Conservation (phyloP, 2,797 vertebrate genomes). For the Argyrosomus regius region DNA sequence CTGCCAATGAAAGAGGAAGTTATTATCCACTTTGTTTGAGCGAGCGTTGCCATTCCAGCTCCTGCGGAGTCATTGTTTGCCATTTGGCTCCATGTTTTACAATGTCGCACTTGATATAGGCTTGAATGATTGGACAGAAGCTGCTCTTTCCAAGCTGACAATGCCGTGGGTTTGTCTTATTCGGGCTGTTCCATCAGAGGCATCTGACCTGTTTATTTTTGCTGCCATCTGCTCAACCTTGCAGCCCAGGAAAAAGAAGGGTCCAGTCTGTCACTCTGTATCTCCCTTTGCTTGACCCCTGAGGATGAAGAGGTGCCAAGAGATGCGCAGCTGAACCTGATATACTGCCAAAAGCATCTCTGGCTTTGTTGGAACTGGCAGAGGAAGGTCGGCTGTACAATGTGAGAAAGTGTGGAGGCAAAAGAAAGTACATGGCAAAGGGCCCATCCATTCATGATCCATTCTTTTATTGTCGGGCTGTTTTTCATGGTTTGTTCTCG, state of each 20-base stretch:
- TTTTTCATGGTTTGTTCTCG: background rate
- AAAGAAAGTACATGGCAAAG: slow-evolving; percentile 3
- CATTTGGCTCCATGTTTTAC: slow-evolving; percentile 51
- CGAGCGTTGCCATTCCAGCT: slow-evolving; percentile 42
- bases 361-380: slow-evolving; percentile 34
- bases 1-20: slow-evolving; percentile 55
- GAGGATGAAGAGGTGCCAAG: slow-evolving; percentile 51
- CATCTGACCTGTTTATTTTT: slow-evolving; percentile 60
- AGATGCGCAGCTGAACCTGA: slow-evolving; percentile 45
- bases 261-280: slow-evolving; percentile 14
- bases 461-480: background rate
- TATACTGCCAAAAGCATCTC: slow-evolving; percentile 37
- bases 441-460: background rate
- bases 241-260: slow-evolving; percentile 44
- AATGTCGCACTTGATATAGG: slow-evolving; percentile 30
- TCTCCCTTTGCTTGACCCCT: slow-evolving; percentile 30
- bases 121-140: slow-evolving; percentile 39
- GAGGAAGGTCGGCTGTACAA: background rate
- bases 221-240: slow-evolving; percentile 69
- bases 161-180: slow-evolving; percentile 43
- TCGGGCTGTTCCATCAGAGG: slow-evolving; percentile 28
- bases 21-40: slow-evolving; percentile 63
- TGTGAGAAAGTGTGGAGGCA: slow-evolving; percentile 24
- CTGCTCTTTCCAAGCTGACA: slow-evolving; percentile 24
- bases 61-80: slow-evolving; percentile 29